Conservation (phyloP, 2,888 invertebrate genomes). For the Bedellia somnulentella region DNA sequence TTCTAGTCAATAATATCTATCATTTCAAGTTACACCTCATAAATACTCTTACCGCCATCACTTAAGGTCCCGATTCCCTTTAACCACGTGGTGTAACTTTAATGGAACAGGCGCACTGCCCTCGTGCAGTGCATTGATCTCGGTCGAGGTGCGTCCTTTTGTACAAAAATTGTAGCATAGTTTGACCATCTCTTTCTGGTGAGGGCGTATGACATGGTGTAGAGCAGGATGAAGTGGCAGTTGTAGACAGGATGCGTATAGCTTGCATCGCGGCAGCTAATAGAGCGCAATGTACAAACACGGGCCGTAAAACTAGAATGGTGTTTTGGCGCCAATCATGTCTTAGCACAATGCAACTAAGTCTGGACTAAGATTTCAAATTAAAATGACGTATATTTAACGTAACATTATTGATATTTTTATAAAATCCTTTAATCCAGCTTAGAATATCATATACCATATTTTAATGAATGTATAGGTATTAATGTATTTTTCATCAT, state of each 20-base stretch:
- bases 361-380: too few species aligned
- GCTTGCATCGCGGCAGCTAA: conserved; percentile 30
- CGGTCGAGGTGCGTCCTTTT: conserved; percentile 52
- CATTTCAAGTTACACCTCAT: too few species aligned
- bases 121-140: conserved; percentile 61
- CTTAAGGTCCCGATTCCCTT: conserved; percentile 34
- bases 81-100: conserved; percentile 20
- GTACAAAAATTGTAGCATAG: conserved; percentile 54
- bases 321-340: conserved; percentile 56
- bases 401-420: too few species aligned
- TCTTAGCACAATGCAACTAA: too few species aligned
- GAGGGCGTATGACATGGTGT: conserved; percentile 20
- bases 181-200: conserved; percentile 36
- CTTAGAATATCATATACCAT: too few species aligned
- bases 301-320: conserved; percentile 39
- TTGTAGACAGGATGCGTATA: conserved; percentile 50
- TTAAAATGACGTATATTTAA: too few species aligned
- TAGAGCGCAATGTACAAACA: conserved; percentile 56
- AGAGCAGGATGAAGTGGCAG: conserved; percentile 38
- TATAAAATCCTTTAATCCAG: too few species aligned
- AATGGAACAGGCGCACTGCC: conserved; percentile 52
- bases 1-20: conserved; percentile 54
- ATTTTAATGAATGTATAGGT: too few species aligned
- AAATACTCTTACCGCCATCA: conserved; percentile 28
- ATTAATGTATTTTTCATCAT: too few species aligned